Evolutionary conservation across 35 echinoderm and acorn worm genomes (phyloP).

Genomic region (Ophioderma brevispina): DNA sequence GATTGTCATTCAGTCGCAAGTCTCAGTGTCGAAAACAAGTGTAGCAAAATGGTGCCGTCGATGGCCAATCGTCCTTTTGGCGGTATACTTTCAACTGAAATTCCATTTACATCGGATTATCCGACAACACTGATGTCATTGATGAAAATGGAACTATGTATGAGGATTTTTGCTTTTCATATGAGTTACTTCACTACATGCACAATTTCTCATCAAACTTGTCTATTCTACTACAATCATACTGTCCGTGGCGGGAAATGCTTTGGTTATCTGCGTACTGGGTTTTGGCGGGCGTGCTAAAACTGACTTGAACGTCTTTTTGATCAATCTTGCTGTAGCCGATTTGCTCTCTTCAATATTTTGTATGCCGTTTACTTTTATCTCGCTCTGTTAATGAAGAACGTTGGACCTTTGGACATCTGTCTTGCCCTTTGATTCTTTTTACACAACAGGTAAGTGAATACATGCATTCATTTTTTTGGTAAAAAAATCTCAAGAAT

Average conservation of each 20-base stretch:
- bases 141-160: not conserved
- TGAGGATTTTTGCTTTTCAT: not conserved
- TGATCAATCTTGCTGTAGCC: constrained; percentile 79
- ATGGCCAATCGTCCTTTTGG: not conserved
- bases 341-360: constrained; percentile 61
- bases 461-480: too few species aligned
- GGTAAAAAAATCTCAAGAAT: too few species aligned
- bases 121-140: not conserved
- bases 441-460: constrained; percentile 89
- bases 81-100: not conserved
- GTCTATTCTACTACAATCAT: constrained; percentile 56
- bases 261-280: constrained; percentile 68
- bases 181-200: not conserved
- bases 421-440: constrained; percentile 59
- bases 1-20: too few species aligned
- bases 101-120: not conserved
- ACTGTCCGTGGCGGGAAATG: constrained; percentile 61
- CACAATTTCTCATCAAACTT: constrained; percentile 35
- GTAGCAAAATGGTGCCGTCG: not conserved
- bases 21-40: too few species aligned
- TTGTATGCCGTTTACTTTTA: constrained; percentile 81
- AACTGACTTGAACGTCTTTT: constrained; percentile 78
- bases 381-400: constrained; percentile 83
- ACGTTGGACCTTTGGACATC: constrained; percentile 62
- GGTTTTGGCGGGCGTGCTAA: constrained; percentile 45